These are phyloP conservation scores for Gopherus evgoodei DNA, from an alignment of 2,113 vertebrate species.

Conservation along the genomic window DNA sequence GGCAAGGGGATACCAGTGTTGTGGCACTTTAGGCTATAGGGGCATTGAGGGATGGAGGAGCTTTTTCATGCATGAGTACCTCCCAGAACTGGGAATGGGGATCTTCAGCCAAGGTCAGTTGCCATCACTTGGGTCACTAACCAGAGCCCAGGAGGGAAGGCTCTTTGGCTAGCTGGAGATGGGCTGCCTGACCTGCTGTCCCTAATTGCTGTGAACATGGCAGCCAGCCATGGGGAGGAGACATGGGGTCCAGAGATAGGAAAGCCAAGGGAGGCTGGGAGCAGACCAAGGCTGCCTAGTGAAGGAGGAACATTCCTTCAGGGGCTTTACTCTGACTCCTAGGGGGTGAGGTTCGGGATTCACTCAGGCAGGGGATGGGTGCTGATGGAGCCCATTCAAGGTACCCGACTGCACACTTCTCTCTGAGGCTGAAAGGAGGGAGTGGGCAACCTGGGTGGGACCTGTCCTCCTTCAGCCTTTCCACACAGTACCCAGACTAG, in stretches of 20 bases:
- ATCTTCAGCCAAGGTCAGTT: neutral
- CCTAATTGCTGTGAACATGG: neutral
- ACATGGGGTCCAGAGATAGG: conserved; percentile 10
- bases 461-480: neutral
- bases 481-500: neutral
- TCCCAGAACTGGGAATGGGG: neutral
- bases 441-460: neutral
- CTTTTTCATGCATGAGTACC: neutral
- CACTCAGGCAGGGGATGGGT: neutral
- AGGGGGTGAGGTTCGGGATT: neutral
- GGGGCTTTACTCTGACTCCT: neutral
- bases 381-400: neutral
- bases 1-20: neutral
- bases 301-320: neutral
- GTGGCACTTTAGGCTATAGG: neutral
- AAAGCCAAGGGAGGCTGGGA: conserved; percentile 28
- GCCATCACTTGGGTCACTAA: conserved; percentile 12
- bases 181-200: conserved; percentile 9
- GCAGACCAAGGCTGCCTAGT: neutral
- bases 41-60: neutral
- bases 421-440: neutral
- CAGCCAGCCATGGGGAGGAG: conserved; percentile 23
- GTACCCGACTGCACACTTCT: neutral
- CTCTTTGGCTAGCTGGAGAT: neutral
- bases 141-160: conserved; percentile 1